Conservation (phyloP, 2,888 invertebrate genomes). For the Epirrhoe alternata region DNA sequence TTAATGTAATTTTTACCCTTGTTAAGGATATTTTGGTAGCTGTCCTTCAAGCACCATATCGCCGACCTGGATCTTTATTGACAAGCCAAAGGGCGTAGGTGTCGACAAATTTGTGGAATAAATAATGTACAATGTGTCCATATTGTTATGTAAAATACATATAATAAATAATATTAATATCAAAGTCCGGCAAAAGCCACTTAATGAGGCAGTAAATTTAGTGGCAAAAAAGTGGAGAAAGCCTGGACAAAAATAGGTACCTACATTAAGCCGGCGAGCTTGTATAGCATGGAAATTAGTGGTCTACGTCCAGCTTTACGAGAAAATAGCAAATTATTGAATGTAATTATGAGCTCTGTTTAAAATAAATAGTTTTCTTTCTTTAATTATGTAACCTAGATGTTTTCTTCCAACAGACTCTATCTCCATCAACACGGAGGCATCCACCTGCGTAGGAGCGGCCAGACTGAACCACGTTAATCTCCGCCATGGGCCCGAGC, state of each 20-base stretch:
- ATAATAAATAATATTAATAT: too few species aligned
- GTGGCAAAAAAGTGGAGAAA: too few species aligned
- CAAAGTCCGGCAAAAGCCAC: too few species aligned
- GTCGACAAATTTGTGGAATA: not conserved
- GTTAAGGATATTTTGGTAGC: slow-evolving; percentile 5
- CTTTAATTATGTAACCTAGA: not conserved
- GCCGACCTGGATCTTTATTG: slow-evolving; percentile 6
- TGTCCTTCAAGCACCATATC: slow-evolving; percentile 6
- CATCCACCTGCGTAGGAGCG: slow-evolving; percentile 2
- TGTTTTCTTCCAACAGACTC: slow-evolving; percentile 20
- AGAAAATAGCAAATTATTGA: too few species aligned
- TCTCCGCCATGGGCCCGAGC: not conserved
- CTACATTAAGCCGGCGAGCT: too few species aligned
- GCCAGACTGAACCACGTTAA: not conserved
- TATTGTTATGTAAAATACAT: not conserved
- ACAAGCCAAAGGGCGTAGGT: not conserved
- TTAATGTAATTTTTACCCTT: not conserved
- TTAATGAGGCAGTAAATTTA: too few species aligned
- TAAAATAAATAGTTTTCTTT: too few species aligned
- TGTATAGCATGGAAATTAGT: too few species aligned
- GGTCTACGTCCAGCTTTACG: too few species aligned
- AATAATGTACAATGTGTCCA: not conserved
- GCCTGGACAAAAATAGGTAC: too few species aligned
- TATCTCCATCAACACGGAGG: slow-evolving; percentile 19
- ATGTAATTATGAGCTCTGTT: too few species aligned